Percentiles rank a stretch among this genome's conserved stretches.
Evolutionary conservation across 2,797 vertebrate genomes (phyloP).

Genomic region (Sebastes jordani): DNA sequence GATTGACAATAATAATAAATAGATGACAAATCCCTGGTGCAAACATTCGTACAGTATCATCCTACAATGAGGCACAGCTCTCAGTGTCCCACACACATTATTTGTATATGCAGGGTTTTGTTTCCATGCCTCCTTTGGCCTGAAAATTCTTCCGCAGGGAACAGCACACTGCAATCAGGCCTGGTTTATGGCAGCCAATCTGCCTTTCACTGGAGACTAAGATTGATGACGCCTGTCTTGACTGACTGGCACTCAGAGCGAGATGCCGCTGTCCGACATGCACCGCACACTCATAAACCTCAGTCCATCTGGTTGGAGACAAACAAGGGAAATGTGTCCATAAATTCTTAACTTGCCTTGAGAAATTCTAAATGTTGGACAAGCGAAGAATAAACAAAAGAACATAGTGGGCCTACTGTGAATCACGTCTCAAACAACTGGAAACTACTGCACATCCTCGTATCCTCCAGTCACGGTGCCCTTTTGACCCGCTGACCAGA

Average conservation of each 20-base stretch:
- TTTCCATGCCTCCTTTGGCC: conserved; percentile 54
- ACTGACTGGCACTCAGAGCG: conserved; percentile 38
- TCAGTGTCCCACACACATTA: conserved; percentile 34
- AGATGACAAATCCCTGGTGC: not conserved
- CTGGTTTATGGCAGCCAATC: conserved; percentile 68
- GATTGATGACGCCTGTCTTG: conserved; percentile 67
- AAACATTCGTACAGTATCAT: not conserved
- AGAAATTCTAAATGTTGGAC: conserved; percentile 27
- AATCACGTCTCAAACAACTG: conserved; percentile 12
- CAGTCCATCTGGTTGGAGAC: conserved; percentile 48
- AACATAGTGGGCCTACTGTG: not conserved
- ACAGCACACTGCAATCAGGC: conserved; percentile 56
- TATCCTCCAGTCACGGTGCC: conserved; percentile 28
- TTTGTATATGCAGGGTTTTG: conserved; percentile 44
- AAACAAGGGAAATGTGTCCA: conserved; percentile 59
- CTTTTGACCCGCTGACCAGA: conserved; percentile 69
- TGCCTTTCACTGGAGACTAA: conserved; percentile 50
- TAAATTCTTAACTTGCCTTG: conserved; percentile 42
- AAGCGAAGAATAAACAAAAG: not conserved
- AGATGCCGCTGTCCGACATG: conserved; percentile 36
- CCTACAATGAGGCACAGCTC: not conserved
- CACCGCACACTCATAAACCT: conserved; percentile 60
- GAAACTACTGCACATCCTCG: conserved; percentile 1
- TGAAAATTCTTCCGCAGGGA: conserved; percentile 49
- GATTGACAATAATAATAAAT: not conserved